Evolutionary conservation across 2,113 vertebrate species (phyloP), one percentile per base, ranked within the genome.

Genomic region (Gallinago undulata): DNA sequence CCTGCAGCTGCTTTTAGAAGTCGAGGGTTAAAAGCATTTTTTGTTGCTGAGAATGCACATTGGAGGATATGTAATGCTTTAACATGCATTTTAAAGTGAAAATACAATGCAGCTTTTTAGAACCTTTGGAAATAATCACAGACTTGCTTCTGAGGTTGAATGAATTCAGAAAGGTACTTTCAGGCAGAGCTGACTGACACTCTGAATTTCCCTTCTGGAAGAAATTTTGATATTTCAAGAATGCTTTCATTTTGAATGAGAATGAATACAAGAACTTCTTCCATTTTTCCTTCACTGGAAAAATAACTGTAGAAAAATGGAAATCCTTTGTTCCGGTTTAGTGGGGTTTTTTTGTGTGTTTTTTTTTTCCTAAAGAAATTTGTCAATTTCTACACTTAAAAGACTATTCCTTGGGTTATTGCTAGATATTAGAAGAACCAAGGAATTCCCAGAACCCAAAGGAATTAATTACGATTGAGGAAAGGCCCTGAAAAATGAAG

Each of bases 11-110:
- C 91, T 97, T 95, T 95, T 96, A 97, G 89, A 94, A 96, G 80
- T 85, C 83, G 95, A 94, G 87, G 82, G 72, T 94, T 96, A 97
- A 97, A 97, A 96, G 92, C 93, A 90, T 94, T 96, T 96, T 92
- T 95, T 93, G 72, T 93, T 94, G 96, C 96, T 95, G 86, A 95
- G 70, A 94, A 85, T 87, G 91, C 93, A 96, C 90, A 90, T 57
- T 84, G 80, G 59, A 95, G 84, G 79, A 94, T 74, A 90, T 74
- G 56, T 91, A 92, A 92, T 96, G 45, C 80, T 96, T 91, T 93
- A 75, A 93, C 91, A 90, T 95, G 56, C 91, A 91, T 95, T 97
- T 96, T 90, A 82, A 90, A 96, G 69, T 90, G 74, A 96, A 93
- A 97, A 96, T 91, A 95, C 89, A 88, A 93, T 89, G 83, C 84